Conservation (phyloP, 1,140 invertebrate genomes). For the Cherax destructor region DNA sequence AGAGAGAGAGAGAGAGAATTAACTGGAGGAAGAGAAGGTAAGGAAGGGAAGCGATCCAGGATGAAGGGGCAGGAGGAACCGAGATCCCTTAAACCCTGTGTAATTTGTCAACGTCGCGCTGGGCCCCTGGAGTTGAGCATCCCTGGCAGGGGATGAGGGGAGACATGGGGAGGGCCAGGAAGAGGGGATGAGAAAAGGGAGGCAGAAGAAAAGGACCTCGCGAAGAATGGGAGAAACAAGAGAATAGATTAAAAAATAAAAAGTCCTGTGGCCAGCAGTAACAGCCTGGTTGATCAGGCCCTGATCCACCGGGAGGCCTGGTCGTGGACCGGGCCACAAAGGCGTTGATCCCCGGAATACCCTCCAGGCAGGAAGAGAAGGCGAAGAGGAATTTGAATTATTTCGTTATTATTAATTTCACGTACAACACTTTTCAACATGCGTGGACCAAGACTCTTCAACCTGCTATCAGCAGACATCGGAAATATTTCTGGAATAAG, state of each 20-base stretch:
- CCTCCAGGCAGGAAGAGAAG: too few species aligned
- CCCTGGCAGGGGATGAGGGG: neutral
- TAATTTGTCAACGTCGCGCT: slow-evolving; percentile 47
- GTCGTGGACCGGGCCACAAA: too few species aligned
- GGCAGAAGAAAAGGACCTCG: neutral
- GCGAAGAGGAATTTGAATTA: too few species aligned
- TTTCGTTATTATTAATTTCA: too few species aligned
- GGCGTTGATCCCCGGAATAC: too few species aligned
- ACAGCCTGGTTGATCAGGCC: too few species aligned
- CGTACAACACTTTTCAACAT: too few species aligned
- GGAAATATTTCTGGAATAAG: too few species aligned
- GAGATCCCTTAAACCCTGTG: slow-evolving; percentile 37
- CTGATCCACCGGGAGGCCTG: too few species aligned
- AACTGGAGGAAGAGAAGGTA: slow-evolving; percentile 27
- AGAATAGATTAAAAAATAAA: neutral
- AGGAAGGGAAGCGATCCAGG: slow-evolving; percentile 37
- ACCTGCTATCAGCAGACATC: too few species aligned
- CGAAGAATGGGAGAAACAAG: neutral
- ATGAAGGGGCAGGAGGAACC: slow-evolving; percentile 36
- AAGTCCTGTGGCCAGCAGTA: neutral
- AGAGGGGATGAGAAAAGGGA: slow-evolving; percentile 4
- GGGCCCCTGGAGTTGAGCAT: slow-evolving; percentile 30
- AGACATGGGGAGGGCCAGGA: neutral
- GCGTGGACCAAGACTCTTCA: too few species aligned
- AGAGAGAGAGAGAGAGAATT: neutral